Conservation (phyloP, 2,113 vertebrate species). For the Phoenicopterus ruber region DNA sequence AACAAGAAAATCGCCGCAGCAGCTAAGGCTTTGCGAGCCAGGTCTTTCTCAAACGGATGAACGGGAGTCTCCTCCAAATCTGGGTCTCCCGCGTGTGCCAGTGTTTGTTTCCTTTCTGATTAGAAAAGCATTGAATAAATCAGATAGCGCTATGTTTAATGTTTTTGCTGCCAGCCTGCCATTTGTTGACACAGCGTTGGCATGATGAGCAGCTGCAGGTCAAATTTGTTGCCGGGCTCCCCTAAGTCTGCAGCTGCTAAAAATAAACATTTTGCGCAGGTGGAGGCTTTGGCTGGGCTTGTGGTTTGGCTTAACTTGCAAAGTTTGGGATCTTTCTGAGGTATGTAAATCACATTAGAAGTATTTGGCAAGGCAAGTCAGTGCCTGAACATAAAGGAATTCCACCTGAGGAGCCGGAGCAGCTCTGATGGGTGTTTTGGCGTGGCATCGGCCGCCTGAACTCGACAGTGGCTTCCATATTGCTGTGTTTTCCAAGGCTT, state of each 20-base stretch:
- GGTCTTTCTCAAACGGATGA: neutral
- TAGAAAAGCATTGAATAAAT: neutral
- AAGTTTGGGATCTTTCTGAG: constrained; percentile 47
- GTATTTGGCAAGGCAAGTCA: constrained; percentile 47
- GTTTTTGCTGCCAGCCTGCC: constrained; percentile 1
- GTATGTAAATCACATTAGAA: constrained; percentile 43
- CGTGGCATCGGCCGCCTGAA: neutral
- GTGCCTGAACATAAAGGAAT: constrained; percentile 45
- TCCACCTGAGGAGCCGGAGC: neutral
- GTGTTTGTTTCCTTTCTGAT: constrained; percentile 9
- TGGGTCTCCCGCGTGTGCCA: neutral
- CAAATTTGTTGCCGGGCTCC: constrained; percentile 35
- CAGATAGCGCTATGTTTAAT: neutral
- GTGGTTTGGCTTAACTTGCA: constrained; percentile 52
- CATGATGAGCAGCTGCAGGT: constrained; percentile 54
- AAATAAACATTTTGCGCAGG: constrained; percentile 61
- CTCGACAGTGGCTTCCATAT: neutral
- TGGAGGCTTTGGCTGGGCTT: constrained; percentile 56
- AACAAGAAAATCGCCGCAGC: neutral
- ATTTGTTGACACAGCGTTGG: constrained; percentile 33
- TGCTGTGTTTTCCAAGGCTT: neutral
- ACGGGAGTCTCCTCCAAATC: neutral
- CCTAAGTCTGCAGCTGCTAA: constrained; percentile 54
- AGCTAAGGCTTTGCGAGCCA: neutral
- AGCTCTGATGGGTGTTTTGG: neutral